Base-by-base conservation (phyloP, 1,140 invertebrate species). In the Neodiprion pinetum region DNA sequence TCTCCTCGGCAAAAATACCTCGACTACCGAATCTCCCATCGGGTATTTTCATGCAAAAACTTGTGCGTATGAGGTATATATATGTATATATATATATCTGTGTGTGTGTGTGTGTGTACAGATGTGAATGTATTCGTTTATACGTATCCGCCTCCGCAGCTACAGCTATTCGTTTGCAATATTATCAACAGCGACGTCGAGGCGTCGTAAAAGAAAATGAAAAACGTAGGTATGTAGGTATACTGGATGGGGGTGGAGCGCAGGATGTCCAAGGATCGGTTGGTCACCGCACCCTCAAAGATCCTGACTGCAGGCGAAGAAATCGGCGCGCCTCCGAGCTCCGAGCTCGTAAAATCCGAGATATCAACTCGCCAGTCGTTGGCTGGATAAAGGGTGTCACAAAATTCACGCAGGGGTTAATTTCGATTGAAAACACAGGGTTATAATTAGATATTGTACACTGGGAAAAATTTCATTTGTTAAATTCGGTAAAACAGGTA, bases 181-280 rank as follows among this genome's bases (percentile, higher is more conserved):
- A 61, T 61, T 61, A 61, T 61, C 7, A 61, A 4, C 11, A 61
- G 53, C 53, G n/a, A 14, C 11, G 53, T 40, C n/a, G 53, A 14
- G n/a, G 53, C 53, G 53, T 61, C 53, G 53, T 61, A 61, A 61
- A 61, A 61, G 53, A 61, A 61, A 61, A 61, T 61, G 53, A 61
- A 17, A 61, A 61, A 61, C 53, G 53, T 40, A 40, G 28, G 28
- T 40, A 40, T 40, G 28, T 40, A 40, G 28, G 28, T 17, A 61
- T 61, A 61, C 53, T 17, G n/a, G 53, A 61, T 14, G 53, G 53
- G n/a, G 53, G n/a, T 61, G 53, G 53, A 2, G 5, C 17, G 28
- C 28, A 40, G 28, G 28, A 40, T 40, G 53, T 61, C 53, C 53
- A 61, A 61, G 53, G n/a, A 61, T 4, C 53, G 53, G 53, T 9